These are phyloP conservation scores for Lutjanus campechanus DNA, from an alignment of 2,797 vertebrate species.

Conservation along the genomic window DNA sequence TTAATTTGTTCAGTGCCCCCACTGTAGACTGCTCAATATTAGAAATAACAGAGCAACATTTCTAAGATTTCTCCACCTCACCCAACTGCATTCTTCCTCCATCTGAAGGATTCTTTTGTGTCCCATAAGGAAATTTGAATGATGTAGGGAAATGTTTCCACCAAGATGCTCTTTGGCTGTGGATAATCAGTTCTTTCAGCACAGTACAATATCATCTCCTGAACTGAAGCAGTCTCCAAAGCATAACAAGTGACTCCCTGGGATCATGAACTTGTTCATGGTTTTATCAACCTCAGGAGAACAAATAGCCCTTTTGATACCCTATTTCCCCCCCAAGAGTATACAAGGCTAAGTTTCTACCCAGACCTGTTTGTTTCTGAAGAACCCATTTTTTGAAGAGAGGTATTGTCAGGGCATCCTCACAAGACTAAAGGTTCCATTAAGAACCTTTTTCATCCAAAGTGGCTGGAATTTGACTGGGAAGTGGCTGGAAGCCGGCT, in stretches of 20 bases:
- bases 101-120: neutral
- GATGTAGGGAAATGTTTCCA: neutral
- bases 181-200: constrained; percentile 21
- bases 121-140: neutral
- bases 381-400: too few species aligned
- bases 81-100: neutral
- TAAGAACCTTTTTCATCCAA: too few species aligned
- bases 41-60: neutral
- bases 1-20: neutral
- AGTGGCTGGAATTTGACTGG: too few species aligned
- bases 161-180: neutral
- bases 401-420: too few species aligned
- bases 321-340: too few species aligned
- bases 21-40: neutral
- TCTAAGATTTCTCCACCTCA: neutral
- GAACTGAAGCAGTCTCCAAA: constrained; percentile 2
- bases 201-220: neutral
- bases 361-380: too few species aligned
- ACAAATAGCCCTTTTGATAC: neutral
- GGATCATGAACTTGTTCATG: neutral
- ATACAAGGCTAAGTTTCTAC: too few species aligned
- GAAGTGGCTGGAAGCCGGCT: too few species aligned
- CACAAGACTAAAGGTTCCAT: too few species aligned
- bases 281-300: constrained; percentile 3
- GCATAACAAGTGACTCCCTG: neutral